Evolutionary conservation across 2,113 vertebrate genomes (phyloP), one percentile per base, ranked within the genome.

Genomic region (Forbesichthys agassizii): DNA sequence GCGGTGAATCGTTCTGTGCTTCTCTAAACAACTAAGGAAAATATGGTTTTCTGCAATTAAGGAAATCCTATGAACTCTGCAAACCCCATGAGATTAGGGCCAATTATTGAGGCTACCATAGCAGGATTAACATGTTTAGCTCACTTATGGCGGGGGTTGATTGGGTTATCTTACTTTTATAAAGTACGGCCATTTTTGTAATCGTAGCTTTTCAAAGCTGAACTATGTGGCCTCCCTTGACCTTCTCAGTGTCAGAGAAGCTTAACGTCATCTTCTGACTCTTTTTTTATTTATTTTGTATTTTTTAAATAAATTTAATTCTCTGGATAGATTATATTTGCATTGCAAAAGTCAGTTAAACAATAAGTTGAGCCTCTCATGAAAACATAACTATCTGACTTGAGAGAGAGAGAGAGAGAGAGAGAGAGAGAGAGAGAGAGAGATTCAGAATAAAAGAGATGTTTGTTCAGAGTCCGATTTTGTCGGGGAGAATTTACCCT

Each of bases 391-490:
- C 64, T 70, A 6, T 10, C 78, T 68, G 56, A 60, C 74, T 80
- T 66, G 1, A 55, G 68, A 67, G 64, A 53, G 55, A 47, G 68
- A 33, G 64, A 9, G 27, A 12, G 13, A 8, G 16, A 3, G 33
- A 2, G 68, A 18, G 51, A 33, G 59, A 16, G 49, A 33, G n/a
- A 49, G n/a, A 1, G 33, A 14, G 27, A 36, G 51, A 53, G 20
- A 61, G 20, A 61, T 69, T 36, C 14, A 9, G 66, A 71, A 71
- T 86, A 76, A 84, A 90, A 82, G 89, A 81, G 60, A 46, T 61
- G 77, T 87, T 85, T 92, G 88, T 92, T 90, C 85, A 69, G 78
- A 63, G 74, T 55, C 81, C 61, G 61, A 82, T 79, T 84, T 76
- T 84, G 79, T 70, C 75, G 81, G 69, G 68, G 80, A 69, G 78